These are phyloP conservation scores for Astropecten irregularis DNA, from an alignment of 53 echinoderm and acorn worm species.

Conservation along the genomic window DNA sequence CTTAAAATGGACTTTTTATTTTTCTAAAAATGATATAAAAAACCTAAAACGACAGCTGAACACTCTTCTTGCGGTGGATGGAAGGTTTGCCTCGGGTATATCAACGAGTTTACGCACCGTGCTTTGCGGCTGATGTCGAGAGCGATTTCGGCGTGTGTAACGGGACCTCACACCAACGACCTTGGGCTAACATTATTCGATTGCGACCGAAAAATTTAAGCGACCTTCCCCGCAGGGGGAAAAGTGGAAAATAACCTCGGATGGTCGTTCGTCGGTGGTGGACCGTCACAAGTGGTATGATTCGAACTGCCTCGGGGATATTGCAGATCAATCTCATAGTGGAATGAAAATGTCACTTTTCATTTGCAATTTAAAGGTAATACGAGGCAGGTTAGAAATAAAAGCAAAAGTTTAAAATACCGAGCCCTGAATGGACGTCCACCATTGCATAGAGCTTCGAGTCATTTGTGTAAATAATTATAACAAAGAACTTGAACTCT, in stretches of 20 bases:
- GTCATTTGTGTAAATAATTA: too few relatives aligned
- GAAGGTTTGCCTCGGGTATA: too few relatives aligned
- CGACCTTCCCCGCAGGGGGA: not conserved
- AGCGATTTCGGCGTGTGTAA: too few relatives aligned
- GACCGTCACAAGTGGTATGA: not conserved
- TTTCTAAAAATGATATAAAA: too few relatives aligned
- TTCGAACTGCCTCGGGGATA: not conserved
- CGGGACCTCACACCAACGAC: conserved; percentile 4
- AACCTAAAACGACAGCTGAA: too few relatives aligned
- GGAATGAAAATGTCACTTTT: conserved; percentile 23
- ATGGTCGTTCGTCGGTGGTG: not conserved
- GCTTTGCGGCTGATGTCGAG: not conserved
- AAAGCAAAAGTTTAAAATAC: too few relatives aligned
- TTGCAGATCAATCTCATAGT: not conserved
- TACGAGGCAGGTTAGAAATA: not conserved
- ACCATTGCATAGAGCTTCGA: too few relatives aligned
- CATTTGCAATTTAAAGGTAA: conserved; percentile 3
- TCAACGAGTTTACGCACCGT: too few relatives aligned
- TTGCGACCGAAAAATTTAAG: not conserved
- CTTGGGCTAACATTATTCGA: not conserved
- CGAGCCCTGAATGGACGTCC: too few relatives aligned
- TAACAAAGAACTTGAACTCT: too few relatives aligned
- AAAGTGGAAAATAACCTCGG: not conserved
- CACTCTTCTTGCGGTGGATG: too few relatives aligned
- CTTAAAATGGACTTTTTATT: too few relatives aligned